Base-by-base conservation (phyloP, 2,113 vertebrate species). In the Otis tarda region DNA sequence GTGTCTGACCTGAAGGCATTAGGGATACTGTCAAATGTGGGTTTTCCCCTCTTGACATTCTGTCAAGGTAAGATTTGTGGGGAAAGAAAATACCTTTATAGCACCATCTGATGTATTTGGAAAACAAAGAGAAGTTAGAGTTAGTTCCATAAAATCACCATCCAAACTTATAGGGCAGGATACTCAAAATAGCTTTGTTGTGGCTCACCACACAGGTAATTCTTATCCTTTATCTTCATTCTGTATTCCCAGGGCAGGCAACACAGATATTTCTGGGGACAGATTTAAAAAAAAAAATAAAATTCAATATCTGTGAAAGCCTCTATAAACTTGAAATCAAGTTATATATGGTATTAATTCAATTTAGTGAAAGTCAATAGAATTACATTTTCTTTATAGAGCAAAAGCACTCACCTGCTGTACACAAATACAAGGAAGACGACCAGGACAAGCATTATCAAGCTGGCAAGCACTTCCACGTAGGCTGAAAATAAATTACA, bases 401-500 rank as follows among this genome's bases (percentile, higher is more conserved):
- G 49, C n/a, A 61, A 68, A 91, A 93, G 33, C 41, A 79, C 76
- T 96, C 35, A 41, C 96, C 86, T 96, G 79, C 94, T 97, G 50
- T 94, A 67, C 15, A 96, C 31, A 57, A 94, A 86, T 82, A 96
- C 2, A 11, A 84, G 2, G 67, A 97, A 97, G 78, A 68, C 3
- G 1, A 43, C 49, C 0, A 94, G 57, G 9, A 97, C 30, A 88
- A 97, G 7, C 19, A 96, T 59, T 39, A 98, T 96, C 91, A 98
- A 74, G 78, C 41, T 81, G 12, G 77, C 1, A 27, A 97, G 93
- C 45, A 90, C 43, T 24, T 97, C 94, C 63, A 96, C 8, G 0
- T 87, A 89, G 23, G 33, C 94, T 98, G 95, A 67, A 97, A 97
- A 94, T 87, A 7, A 71, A 87, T 90, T 86, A 71, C 30, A 73